A percentile compares a stretch with the other conserved stretches of the same genome.
phyloP scores from a whole-genome alignment of 2,888 invertebrate species.

The Pseudococcus longispinus region DNA sequence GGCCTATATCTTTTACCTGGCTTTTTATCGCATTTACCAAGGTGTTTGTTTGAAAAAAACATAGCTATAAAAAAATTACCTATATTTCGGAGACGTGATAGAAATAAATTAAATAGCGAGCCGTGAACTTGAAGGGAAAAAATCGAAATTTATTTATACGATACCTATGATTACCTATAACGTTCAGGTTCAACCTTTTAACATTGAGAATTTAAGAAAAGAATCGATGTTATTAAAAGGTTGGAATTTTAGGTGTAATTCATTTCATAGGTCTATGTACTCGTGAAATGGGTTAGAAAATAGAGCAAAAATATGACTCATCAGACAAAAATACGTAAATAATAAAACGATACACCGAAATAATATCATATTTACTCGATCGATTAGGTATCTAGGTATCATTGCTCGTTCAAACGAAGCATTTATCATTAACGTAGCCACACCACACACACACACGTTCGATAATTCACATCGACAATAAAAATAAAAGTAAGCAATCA shows the following conservation, averaged over 20 bases:
- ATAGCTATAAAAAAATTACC: neutral
- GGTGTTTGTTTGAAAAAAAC: neutral
- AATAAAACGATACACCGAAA: neutral
- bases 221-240: neutral
- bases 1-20: neutral
- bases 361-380: neutral
- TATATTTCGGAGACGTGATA: neutral
- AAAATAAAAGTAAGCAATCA: slow-evolving; percentile 29
- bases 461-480: neutral
- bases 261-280: neutral
- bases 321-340: neutral
- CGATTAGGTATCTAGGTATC: neutral
- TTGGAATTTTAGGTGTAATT: neutral
- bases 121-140: neutral
- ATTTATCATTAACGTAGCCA: neutral
- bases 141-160: neutral
- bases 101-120: neutral
- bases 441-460: neutral
- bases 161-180: neutral
- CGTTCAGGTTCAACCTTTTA: neutral
- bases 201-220: neutral
- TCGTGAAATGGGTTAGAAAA: neutral
- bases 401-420: neutral
- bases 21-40: neutral
- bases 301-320: neutral